Evolutionary conservation across 2,113 vertebrate genomes (phyloP).

Genomic region (Tiliqua scincoides): DNA sequence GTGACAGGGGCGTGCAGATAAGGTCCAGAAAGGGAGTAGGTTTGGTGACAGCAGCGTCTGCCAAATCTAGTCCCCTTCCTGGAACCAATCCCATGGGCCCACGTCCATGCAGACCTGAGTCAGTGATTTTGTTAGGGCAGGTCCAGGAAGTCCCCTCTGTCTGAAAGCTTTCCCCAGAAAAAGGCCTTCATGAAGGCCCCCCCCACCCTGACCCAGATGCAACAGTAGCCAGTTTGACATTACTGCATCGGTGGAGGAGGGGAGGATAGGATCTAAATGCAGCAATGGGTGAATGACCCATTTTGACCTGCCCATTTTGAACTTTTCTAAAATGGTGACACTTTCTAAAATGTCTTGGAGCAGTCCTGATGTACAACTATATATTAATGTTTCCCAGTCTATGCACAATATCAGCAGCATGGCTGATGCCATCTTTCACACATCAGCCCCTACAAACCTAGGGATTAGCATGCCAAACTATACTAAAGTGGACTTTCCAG

Average conservation of each 20-base stretch:
- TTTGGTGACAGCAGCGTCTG: too few species aligned
- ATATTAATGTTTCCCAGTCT: neutral
- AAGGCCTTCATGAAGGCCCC: too few species aligned
- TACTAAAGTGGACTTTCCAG: neutral
- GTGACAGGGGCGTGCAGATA: too few species aligned
- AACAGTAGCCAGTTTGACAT: too few species aligned
- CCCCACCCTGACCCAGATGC: too few species aligned
- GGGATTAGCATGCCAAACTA: neutral
- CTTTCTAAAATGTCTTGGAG: neutral
- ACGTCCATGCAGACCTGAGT: too few species aligned
- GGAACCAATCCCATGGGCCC: too few species aligned
- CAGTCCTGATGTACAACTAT: neutral
- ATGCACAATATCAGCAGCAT: neutral
- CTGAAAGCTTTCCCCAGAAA: too few species aligned
- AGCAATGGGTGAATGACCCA: neutral
- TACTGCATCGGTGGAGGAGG: neutral
- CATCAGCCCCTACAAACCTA: neutral
- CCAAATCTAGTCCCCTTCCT: too few species aligned
- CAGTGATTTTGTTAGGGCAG: too few species aligned
- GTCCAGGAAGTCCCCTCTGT: too few species aligned
- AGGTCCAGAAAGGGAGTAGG: too few species aligned
- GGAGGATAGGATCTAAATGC: neutral
- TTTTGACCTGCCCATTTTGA: neutral
- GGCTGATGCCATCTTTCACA: neutral
- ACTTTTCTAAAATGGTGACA: fast-evolving